Base-by-base conservation (phyloP, 2,888 invertebrate genomes). In the Spisula subtruncata region DNA sequence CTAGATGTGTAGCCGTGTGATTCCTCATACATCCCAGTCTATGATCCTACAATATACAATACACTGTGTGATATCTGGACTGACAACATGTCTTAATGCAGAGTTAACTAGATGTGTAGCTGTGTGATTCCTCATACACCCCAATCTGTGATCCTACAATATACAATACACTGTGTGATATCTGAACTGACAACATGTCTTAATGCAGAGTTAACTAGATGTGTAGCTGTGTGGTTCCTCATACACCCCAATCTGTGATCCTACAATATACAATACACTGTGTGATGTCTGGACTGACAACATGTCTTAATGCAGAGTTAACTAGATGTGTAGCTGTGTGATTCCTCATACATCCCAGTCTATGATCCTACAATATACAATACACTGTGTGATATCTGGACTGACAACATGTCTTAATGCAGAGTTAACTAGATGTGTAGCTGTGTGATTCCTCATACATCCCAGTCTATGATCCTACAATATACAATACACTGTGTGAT, bases 311-410 rank as follows among this genome's bases (percentile, higher is more conserved):
- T 20, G 98, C 98, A 97, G 98, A 98, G 97, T 99, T 99, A 10
- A 99, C 97, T 29, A 99, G 98, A 97, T 99, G 99, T 0, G 99
- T 99, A 48, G 99, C 99, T 98, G 97, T 99, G 99, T 99, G 99
- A 89, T 96, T 95, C 48, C 91, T 86, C 95, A 95, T 96, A 91
- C 95, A 95, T 0, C 93, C 93, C 18, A 92, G 29, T 41, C 96
- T 86, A 25, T 93, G 92, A 6, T 91, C 92, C 95, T 95, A 89
- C 10, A 86, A 56, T 29, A 54, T 46, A 35, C 4, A 41, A 41
- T n/a, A 96, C 98, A 98, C 97, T 99, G 99, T 96, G 98, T 98
- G 20, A 99, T 98, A 20, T 93, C 92, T 92, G 98, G 98, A 14
- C 98, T 98, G 75, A 99, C 97, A 41, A 99, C 98, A 96, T 98